These are phyloP conservation scores for Sitobion miscanthi DNA, from an alignment of 1,140 invertebrate species.

Conservation along the genomic window DNA sequence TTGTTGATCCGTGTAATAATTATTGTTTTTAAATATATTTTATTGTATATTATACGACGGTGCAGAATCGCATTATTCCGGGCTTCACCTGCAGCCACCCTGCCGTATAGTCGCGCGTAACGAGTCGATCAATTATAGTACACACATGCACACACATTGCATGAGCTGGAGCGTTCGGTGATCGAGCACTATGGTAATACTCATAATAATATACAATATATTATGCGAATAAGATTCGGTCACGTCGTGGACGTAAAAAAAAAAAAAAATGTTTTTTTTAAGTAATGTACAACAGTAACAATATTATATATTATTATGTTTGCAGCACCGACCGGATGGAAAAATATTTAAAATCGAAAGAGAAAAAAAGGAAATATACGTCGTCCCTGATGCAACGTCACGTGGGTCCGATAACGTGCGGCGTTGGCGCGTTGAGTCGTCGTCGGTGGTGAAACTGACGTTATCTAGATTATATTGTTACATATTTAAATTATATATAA, in stretches of 20 bases:
- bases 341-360: not conserved
- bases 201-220: not conserved
- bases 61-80: not conserved
- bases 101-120: not conserved
- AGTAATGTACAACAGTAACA: not conserved
- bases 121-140: not conserved
- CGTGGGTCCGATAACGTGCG: not conserved
- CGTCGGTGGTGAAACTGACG: not conserved
- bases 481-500: slow-evolving; percentile 13
- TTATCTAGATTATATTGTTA: slow-evolving; percentile 5
- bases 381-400: not conserved
- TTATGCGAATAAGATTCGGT: slow-evolving; percentile 38
- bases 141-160: not conserved
- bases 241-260: slow-evolving; percentile 39
- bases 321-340: not conserved
- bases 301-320: not conserved
- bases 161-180: not conserved
- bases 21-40: slow-evolving; percentile 15
- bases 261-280: not conserved
- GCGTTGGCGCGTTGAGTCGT: not conserved
- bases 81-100: not conserved
- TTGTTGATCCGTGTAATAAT: not conserved
- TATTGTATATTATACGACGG: not conserved
- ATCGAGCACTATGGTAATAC: not conserved
- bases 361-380: not conserved